Evolutionary conservation across 2,888 invertebrate species (phyloP), one percentile per base, ranked within the genome.

Genomic region (Schizotus pectinicornis): DNA sequence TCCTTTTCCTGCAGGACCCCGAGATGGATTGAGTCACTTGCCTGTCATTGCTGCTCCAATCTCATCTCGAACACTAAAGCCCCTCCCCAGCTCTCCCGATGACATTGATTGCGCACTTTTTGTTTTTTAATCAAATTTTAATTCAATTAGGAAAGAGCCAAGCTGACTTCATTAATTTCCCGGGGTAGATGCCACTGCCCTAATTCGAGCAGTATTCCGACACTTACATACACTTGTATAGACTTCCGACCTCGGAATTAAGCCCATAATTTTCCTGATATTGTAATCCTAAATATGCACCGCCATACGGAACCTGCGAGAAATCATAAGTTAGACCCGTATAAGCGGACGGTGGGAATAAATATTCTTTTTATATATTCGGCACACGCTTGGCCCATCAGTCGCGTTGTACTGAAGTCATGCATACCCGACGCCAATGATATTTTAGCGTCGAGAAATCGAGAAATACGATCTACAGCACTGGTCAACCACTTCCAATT

Each of bases 1-100:
- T 71, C 72, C 67, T 69, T 68, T 67, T 66, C 72, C 73, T 74
- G 64, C 72, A 69, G 73, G 76, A 72, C 72, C 72, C 68, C 64
- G 75, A 77, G 75, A 77, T 77, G 72, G 74, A 77, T 77, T 73
- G 76, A 74, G 71, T 72, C 72, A 70, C 70, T 72, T 63, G 67
- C 63, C 71, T 72, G 69, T 72, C 72, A 69, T 72, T 72, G 72
- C 70, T 67, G 67, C 63, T 70, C 69, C 70, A 72, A 72, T 72
- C 72, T 72, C 67, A 68, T 68, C 69, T 67, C 61, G 63, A 61
- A 33, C 11, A 46, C 34, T 34, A 35, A 30, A 9, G n/a, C 42
- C 42, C 30, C 39, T 46, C 51, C 50, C 39, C 36, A 22, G 34
- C 41, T 5, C n/a, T 13, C 35, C 14, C 51, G 55, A 51, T 55